A percentile compares a stretch with the other conserved stretches of the same genome.
Conservation (phyloP, 2,888 invertebrate species). For the Cacoxenus indagator region DNA sequence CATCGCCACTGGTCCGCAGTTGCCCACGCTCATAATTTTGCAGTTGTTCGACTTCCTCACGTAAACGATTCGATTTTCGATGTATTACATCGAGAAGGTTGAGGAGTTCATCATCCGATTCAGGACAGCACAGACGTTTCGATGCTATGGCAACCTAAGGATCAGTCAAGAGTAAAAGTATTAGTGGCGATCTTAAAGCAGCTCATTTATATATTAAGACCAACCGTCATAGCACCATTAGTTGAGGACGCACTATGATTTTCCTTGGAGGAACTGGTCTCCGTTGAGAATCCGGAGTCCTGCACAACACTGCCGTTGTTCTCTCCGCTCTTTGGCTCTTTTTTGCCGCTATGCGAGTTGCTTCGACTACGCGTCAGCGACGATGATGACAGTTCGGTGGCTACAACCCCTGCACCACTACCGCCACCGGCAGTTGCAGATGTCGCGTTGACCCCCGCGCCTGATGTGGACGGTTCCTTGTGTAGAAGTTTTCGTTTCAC, state of each 20-base stretch:
- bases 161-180: background rate
- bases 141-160: constrained; percentile 62
- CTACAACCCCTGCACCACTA: constrained; percentile 28
- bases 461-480: constrained; percentile 65
- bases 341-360: constrained; percentile 76
- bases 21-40: constrained; percentile 71
- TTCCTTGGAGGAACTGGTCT: constrained; percentile 86
- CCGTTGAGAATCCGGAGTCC: constrained; percentile 92
- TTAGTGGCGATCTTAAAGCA: background rate
- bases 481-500: constrained; percentile 75
- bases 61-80: constrained; percentile 79
- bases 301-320: constrained; percentile 77
- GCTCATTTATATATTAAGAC: too few species aligned
- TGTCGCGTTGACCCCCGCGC: constrained; percentile 37
- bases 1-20: constrained; percentile 32
- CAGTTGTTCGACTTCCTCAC: constrained; percentile 79
- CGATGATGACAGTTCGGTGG: constrained; percentile 56
- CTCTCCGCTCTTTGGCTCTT: constrained; percentile 76
- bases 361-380: constrained; percentile 75
- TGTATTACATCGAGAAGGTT: constrained; percentile 89
- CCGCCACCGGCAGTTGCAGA: constrained; percentile 19
- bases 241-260: constrained; percentile 81
- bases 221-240: constrained; percentile 72
- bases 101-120: constrained; percentile 86
- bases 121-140: constrained; percentile 68